phyloP scores from a whole-genome alignment of 2,797 vertebrate genomes.

The Artibeus lituratus region DNA sequence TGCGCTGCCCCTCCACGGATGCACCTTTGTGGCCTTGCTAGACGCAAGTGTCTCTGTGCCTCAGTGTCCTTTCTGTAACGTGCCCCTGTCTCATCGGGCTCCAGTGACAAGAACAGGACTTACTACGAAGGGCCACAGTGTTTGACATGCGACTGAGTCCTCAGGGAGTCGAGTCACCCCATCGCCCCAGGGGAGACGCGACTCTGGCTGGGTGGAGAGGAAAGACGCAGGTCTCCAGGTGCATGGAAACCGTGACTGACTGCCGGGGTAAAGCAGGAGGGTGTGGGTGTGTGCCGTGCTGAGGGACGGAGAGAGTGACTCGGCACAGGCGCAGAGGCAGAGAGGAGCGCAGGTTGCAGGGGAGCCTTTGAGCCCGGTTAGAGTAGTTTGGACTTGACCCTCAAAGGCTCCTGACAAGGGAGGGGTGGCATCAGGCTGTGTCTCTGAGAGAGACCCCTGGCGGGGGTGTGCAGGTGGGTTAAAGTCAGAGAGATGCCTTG shows the following conservation, averaged over 20 bases:
- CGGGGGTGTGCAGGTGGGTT: not conserved
- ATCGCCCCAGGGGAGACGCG: not conserved
- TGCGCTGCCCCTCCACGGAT: not conserved
- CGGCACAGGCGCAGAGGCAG: not conserved
- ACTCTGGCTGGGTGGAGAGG: not conserved
- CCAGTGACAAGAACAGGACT: not conserved
- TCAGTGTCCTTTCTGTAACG: not conserved
- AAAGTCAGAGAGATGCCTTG: not conserved
- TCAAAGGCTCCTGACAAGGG: not conserved
- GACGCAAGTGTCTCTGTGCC: not conserved
- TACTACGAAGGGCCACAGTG: not conserved
- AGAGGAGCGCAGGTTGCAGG: fast-evolving
- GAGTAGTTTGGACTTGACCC: not conserved
- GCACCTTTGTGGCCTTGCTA: not conserved
- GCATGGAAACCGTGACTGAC: not conserved
- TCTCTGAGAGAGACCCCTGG: not conserved
- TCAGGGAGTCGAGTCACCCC: not conserved
- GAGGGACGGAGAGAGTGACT: not conserved
- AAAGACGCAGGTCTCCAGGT: not conserved
- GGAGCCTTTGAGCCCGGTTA: not conserved
- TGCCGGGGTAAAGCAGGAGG: not conserved
- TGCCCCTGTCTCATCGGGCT: not conserved
- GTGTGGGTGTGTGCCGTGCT: fast-evolving
- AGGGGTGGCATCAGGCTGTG: not conserved
- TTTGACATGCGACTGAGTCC: not conserved